Evolutionary conservation across 2,797 vertebrate species (phyloP).

Genomic region (Sebastes steindachneri): DNA sequence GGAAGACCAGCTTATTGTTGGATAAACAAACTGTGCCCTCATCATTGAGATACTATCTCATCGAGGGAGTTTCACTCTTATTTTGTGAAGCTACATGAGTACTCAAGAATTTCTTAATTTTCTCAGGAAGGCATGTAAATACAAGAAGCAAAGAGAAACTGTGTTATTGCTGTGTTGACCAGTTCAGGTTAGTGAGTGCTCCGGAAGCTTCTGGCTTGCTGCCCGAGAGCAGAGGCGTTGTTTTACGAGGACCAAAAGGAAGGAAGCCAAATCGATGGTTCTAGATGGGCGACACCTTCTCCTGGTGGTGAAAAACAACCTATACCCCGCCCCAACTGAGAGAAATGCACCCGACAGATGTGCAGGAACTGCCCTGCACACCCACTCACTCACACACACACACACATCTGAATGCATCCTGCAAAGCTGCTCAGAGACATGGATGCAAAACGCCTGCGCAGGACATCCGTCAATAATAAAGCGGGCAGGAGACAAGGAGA

Average conservation of each 20-base stretch:
- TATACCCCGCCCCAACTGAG: slow-evolving; percentile 44
- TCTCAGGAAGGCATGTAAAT: background rate
- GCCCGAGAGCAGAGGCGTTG: slow-evolving; percentile 67
- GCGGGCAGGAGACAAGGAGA: slow-evolving; percentile 57
- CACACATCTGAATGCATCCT: slow-evolving; percentile 75
- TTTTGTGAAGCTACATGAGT: background rate
- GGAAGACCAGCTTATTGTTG: slow-evolving; percentile 53
- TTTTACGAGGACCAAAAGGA: slow-evolving; percentile 75
- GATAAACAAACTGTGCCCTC: slow-evolving; percentile 55
- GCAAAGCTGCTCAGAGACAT: slow-evolving; percentile 72
- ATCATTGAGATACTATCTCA: slow-evolving; percentile 3
- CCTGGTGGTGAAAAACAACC: slow-evolving; percentile 82
- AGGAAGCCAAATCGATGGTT: slow-evolving; percentile 77
- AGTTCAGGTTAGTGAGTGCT: slow-evolving; percentile 41
- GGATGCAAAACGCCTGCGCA: slow-evolving; percentile 78
- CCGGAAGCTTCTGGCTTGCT: slow-evolving; percentile 71
- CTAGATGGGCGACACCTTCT: slow-evolving; percentile 79
- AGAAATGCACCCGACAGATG: slow-evolving; percentile 84
- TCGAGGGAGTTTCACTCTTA: background rate
- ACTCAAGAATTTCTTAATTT: background rate
- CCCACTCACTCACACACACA: slow-evolving; percentile 16
- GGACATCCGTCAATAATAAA: slow-evolving; percentile 87
- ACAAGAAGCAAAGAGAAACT: background rate
- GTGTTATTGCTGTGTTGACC: slow-evolving; percentile 33
- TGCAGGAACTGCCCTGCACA: slow-evolving; percentile 79